These are phyloP conservation scores for Morpho helenor DNA, from an alignment of 2,888 invertebrate species.

Conservation along the genomic window DNA sequence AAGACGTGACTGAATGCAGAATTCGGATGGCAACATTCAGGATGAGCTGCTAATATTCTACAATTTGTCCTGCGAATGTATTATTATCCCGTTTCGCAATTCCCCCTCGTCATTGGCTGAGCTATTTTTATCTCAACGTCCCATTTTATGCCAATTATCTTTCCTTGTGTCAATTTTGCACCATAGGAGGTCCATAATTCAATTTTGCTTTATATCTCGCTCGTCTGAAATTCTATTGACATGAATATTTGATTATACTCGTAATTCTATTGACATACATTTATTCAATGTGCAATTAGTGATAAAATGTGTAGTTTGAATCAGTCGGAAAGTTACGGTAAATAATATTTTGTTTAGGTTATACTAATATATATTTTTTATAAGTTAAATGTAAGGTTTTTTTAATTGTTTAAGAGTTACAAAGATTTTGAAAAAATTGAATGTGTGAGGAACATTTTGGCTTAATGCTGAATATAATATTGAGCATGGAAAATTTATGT, in stretches of 20 bases:
- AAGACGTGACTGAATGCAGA: constrained; percentile 43
- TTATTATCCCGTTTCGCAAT: constrained; percentile 23
- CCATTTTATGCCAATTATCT: constrained; percentile 1
- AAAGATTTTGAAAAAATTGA: no score
- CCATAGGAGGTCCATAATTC: not conserved
- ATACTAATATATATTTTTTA: not conserved
- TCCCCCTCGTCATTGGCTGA: constrained; percentile 19
- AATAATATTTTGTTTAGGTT: not conserved
- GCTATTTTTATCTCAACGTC: constrained; percentile 24
- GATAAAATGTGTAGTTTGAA: no score
- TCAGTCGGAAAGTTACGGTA: not conserved
- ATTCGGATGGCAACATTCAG: constrained; percentile 13
- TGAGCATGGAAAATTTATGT: no score
- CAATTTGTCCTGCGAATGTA: constrained; percentile 23
- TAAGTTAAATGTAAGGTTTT: no score
- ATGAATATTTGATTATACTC: no score
- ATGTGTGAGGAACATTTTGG: no score
- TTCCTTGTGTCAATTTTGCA: constrained; percentile 16
- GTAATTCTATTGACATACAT: no score
- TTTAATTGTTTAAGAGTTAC: no score
- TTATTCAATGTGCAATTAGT: no score
- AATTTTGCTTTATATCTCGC: not conserved
- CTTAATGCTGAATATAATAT: no score
- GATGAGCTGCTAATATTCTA: constrained; percentile 21
- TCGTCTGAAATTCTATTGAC: no score